phyloP scores from a whole-genome alignment of 2,113 vertebrate genomes.

The Myrmecophaga tridactyla region DNA sequence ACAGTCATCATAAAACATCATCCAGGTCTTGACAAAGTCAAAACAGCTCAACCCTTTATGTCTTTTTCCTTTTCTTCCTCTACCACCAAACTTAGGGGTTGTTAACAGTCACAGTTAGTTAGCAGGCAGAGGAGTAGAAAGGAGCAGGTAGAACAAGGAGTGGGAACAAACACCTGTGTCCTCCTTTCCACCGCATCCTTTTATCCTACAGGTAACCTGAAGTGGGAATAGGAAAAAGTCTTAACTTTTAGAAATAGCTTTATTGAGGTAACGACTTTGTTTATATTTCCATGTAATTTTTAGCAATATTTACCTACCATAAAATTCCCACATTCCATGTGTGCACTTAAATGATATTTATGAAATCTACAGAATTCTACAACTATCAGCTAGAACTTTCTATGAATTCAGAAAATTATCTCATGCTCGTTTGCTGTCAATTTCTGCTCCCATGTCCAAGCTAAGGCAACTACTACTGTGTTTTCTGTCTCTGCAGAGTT shows the following conservation, averaged over 20 bases:
- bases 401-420: not conserved
- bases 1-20: not conserved
- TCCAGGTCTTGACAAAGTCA: too few species aligned
- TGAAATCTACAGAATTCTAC: not conserved
- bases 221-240: not conserved
- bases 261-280: not conserved
- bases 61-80: not conserved
- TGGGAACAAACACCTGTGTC: not conserved
- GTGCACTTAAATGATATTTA: not conserved
- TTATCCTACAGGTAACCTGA: not conserved
- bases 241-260: not conserved
- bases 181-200: not conserved
- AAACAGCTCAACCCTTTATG: too few species aligned
- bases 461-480: not conserved
- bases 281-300: not conserved
- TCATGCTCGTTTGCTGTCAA: not conserved
- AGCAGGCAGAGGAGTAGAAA: not conserved
- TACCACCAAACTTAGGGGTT: not conserved
- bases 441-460: too few species aligned
- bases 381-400: not conserved
- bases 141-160: not conserved
- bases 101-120: not conserved
- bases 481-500: not conserved
- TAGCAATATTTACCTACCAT: not conserved
- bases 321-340: not conserved